These are phyloP conservation scores for Dromococcyx pavoninus DNA, from an alignment of 2,797 vertebrate species.

Conservation along the genomic window DNA sequence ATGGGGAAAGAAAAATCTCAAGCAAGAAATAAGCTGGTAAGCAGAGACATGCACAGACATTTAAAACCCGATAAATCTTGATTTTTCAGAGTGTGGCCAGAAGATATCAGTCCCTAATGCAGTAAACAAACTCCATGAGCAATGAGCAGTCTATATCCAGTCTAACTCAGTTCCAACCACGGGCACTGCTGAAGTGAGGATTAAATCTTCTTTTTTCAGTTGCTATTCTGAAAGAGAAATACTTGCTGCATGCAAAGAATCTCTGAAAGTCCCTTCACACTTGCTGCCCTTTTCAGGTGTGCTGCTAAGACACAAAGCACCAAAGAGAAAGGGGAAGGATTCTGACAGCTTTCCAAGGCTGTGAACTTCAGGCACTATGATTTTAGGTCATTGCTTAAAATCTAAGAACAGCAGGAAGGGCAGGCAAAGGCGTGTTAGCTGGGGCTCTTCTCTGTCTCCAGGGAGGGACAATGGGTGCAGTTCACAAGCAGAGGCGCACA, in stretches of 20 bases:
- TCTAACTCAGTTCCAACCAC: not conserved
- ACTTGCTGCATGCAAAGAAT: not conserved
- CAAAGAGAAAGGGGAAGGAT: not conserved
- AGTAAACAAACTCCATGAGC: not conserved
- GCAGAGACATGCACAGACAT: not conserved
- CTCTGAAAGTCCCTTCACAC: not conserved
- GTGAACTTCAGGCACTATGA: not conserved
- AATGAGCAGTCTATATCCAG: not conserved
- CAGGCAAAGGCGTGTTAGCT: conserved; percentile 33
- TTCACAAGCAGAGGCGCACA: conserved; percentile 5
- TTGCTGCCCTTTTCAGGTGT: not conserved
- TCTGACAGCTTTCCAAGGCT: not conserved
- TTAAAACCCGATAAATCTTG: not conserved
- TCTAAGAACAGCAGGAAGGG: not conserved
- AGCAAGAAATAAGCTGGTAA: not conserved
- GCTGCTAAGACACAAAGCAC: not conserved
- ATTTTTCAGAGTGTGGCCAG: not conserved
- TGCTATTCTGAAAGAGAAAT: not conserved
- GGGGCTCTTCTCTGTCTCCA: conserved; percentile 29
- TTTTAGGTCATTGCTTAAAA: conserved; percentile 30
- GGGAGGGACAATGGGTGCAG: conserved; percentile 46
- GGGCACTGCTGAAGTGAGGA: not conserved
- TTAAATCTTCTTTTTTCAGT: not conserved
- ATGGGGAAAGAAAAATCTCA: not conserved
- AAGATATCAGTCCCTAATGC: not conserved